Base-by-base conservation (phyloP, 2,888 invertebrate species). In the Sinodicranocentrus sp. region DNA sequence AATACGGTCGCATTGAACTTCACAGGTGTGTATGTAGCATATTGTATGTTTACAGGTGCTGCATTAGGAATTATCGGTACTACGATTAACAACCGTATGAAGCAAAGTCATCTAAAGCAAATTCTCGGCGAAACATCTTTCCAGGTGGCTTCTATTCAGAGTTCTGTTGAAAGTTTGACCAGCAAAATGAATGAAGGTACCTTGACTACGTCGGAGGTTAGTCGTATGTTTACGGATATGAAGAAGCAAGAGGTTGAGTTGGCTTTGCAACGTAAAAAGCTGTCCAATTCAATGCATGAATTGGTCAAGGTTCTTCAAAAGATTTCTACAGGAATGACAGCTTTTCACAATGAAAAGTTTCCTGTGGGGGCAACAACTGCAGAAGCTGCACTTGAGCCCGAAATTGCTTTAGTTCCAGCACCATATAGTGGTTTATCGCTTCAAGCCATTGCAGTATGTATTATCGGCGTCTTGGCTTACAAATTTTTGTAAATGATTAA, bases 41-140 rank as follows among this genome's bases (percentile, higher is more conserved):
- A n/a, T n/a, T n/a, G n/a, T n/a, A n/a, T n/a, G n/a, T 52, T 10
- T 52, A 21, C 33, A 80, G 80, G 86, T 26, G 93, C 93, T 21
- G 90, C 92, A 0, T 90, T 93, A 2, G 95, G 95, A 13, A 93
- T 94, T 86, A 90, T 93, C 0, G 95, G 94, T 17, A 93, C 94
- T 0, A 93, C 94, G 0, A 91, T 94, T 43, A 94, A 94, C 90
- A 94, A 94, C 89, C 91, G 92, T 52, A 90, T 93, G 25, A 93
- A 94, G 88, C 94, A 94, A 93, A 92, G 92, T 13, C 93, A 94
- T 90, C 21, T 72, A 1, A 70, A 61, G 61, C 71, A 65, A 1
- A 68, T 84, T n/a, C 59, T 82, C 3, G 70, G 33, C 5, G 65
- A 84, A 39, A 84, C 84, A 0, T 52, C 80, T 10, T 2, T 76